Evolutionary conservation across 2,113 vertebrate species (phyloP), one percentile per base, ranked within the genome.

Genomic region (Labrus mixtus): DNA sequence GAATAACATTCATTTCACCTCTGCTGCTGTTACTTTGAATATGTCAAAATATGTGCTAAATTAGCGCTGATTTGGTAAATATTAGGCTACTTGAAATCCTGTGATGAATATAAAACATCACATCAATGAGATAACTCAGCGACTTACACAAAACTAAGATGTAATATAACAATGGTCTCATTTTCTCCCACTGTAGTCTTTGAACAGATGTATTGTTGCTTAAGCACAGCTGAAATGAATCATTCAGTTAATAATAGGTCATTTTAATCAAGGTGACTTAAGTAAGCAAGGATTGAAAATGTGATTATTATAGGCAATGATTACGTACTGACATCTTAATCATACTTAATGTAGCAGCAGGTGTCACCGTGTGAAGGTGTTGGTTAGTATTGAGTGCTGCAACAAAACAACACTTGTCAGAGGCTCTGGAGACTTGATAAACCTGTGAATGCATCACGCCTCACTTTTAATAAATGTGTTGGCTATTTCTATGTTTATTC

Each of bases 191-290:
- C 12, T 46, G 15, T 6, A 17, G 74, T 39, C 20, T 76, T 76
- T 68, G 0, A 78, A 39, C 39, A 25, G 56, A 65, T 70, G 71
- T 60, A 66, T 74, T 66, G 20, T 16, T 71, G 61, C 65, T 61
- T 53, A 67, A 59, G 71, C 76, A 87, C 78, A 89, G 84, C 57
- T 87, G 79, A 66, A 69, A 66, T 50, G 67, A 73, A 79, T 82
- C 45, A 73, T 77, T 79, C 45, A 86, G 79, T 86, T 63, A 86
- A 83, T 72, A 85, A 72, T 54, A 15, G 41, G 43, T 68, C 16
- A 79, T 84, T 88, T 62, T 78, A 62, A 83, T 79, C 68, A 70
- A 89, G 64, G 76, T 50, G 17, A 65, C 67, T 56, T 70, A 75
- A 77, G 73, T 29, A 33, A 84, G 65, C 54, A 53, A 66, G 58